Evolutionary conservation across 2,888 invertebrate species (phyloP).

Genomic region (Ephialtes manifestator): DNA sequence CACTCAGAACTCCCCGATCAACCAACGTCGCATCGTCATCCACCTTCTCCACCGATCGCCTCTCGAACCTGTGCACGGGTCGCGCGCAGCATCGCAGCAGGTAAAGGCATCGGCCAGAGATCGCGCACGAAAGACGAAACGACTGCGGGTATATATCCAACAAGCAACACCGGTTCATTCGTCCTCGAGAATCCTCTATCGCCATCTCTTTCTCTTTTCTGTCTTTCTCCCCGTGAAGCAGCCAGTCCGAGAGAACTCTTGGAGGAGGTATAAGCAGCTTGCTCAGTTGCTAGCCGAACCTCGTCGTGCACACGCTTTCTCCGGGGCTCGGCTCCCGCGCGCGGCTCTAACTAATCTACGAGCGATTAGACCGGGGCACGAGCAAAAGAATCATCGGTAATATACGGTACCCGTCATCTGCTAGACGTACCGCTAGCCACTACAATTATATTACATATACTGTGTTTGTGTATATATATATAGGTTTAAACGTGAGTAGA

Average conservation of each 20-base stretch:
- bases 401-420: neutral
- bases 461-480: neutral
- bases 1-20: conserved; percentile 36
- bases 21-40: conserved; percentile 51
- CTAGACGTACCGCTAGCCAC: neutral
- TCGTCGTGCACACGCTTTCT: conserved; percentile 67
- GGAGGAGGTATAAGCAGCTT: conserved; percentile 49
- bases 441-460: conserved; percentile 9
- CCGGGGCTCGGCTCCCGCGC: conserved; percentile 50
- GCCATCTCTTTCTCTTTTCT: conserved; percentile 34
- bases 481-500: conserved; percentile 5
- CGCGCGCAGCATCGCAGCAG: conserved; percentile 61
- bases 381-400: conserved; percentile 16
- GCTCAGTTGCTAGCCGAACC: conserved; percentile 70
- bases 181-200: conserved; percentile 58
- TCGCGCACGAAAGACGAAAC: conserved; percentile 49
- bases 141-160: conserved; percentile 40
- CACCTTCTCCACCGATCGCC: conserved; percentile 62
- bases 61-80: conserved; percentile 69
- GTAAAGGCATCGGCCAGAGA: conserved; percentile 51
- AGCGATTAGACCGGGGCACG: conserved; percentile 34
- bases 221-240: conserved; percentile 58
- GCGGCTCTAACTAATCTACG: conserved; percentile 10
- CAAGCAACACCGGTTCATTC: conserved; percentile 53
- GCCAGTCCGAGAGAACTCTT: conserved; percentile 52